Evolutionary conservation across 2,888 invertebrate species (phyloP).

Genomic region (Dyspetes luteomarginatus): DNA sequence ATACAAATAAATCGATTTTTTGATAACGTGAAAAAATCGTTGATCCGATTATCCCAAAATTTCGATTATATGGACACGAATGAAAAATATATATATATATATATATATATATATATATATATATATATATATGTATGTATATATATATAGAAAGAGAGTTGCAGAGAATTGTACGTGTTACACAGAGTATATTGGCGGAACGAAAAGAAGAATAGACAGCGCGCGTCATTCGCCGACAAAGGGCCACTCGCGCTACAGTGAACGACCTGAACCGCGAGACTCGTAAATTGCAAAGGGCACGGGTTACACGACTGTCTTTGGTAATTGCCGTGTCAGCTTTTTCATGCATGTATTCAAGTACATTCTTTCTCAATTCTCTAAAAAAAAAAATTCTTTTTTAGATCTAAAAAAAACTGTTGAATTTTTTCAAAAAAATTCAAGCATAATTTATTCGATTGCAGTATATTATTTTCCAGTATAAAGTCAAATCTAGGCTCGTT

Average conservation of each 20-base stretch:
- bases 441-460: no score
- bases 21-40: no score
- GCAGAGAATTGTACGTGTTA: slow-evolving; percentile 17
- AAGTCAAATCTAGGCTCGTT: no score
- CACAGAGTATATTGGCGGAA: slow-evolving; percentile 28
- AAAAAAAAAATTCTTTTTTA: slow-evolving; percentile 9
- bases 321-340: slow-evolving; percentile 50
- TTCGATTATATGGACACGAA: no score
- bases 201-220: slow-evolving; percentile 49
- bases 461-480: no score
- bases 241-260: slow-evolving; percentile 42
- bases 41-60: no score
- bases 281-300: slow-evolving; percentile 62
- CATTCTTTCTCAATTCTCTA: slow-evolving; percentile 18
- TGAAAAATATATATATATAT: background rate
- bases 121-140: background rate
- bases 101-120: background rate
- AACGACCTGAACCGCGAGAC: slow-evolving; percentile 57
- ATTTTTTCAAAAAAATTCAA: no score
- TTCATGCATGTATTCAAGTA: background rate
- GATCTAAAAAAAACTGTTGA: no score
- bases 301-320: slow-evolving; percentile 44
- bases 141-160: background rate
- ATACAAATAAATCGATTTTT: no score
- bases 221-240: slow-evolving; percentile 55